phyloP scores from a whole-genome alignment of 2,113 vertebrate species.

The Tangachromis dhanisi region DNA sequence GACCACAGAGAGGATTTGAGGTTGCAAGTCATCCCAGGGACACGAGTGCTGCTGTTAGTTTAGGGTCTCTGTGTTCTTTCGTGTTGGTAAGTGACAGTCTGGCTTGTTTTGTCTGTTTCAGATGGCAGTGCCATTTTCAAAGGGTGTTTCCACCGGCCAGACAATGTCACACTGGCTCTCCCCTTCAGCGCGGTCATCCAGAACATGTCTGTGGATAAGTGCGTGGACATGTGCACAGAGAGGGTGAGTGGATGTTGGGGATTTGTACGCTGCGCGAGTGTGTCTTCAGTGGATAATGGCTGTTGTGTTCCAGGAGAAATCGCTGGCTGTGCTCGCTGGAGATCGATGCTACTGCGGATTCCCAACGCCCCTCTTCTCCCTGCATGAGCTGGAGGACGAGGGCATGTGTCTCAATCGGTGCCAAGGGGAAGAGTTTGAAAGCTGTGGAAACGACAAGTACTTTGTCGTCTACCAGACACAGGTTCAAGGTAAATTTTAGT shows the following conservation, averaged over 20 bases:
- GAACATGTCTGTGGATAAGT: slow-evolving; percentile 93
- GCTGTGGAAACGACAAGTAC: slow-evolving; percentile 83
- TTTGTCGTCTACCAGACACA: slow-evolving; percentile 96
- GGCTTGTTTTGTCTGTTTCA: slow-evolving; percentile 51
- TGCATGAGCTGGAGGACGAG: slow-evolving; percentile 88
- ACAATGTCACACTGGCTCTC: slow-evolving; percentile 86
- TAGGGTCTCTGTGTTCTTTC: background rate
- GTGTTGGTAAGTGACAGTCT: background rate
- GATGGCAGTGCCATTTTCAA: slow-evolving; percentile 94
- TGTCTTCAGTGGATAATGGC: background rate
- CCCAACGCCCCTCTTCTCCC: slow-evolving; percentile 85
- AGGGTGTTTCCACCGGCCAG: slow-evolving; percentile 85
- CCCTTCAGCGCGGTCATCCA: slow-evolving; percentile 77
- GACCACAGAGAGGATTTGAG: background rate
- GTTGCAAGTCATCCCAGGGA: slow-evolving; percentile 21
- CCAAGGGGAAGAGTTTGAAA: slow-evolving; percentile 85
- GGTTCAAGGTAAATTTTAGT: slow-evolving; percentile 83
- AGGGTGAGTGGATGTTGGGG: slow-evolving; percentile 72
- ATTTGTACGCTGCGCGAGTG: background rate
- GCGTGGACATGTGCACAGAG: slow-evolving; percentile 92
- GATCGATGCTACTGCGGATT: slow-evolving; percentile 86
- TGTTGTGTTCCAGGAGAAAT: slow-evolving; percentile 78
- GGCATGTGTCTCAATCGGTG: slow-evolving; percentile 85
- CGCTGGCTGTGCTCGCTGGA: slow-evolving; percentile 82
- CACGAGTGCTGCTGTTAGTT: background rate